phyloP scores from a whole-genome alignment of 2,113 vertebrate genomes.

The Australoheros scitulus region DNA sequence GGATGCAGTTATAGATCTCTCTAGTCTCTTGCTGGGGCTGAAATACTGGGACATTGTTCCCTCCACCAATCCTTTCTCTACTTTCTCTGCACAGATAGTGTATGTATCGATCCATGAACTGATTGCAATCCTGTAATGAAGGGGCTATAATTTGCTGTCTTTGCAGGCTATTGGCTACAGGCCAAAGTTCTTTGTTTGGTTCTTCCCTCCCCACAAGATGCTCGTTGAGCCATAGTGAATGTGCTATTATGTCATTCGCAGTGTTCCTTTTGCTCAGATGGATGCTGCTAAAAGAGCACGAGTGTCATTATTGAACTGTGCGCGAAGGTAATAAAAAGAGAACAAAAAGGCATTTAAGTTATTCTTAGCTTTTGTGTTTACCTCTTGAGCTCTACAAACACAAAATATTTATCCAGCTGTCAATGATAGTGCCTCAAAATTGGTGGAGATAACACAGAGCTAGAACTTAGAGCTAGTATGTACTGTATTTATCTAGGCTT shows the following conservation, averaged over 20 bases:
- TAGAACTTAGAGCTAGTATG: not conserved
- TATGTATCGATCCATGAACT: slow-evolving; percentile 55
- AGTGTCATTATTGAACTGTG: slow-evolving; percentile 9
- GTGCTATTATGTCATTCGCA: not conserved
- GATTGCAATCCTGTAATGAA: slow-evolving; percentile 60
- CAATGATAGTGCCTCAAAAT: not conserved
- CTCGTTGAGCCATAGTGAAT: slow-evolving; percentile 28
- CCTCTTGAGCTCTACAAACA: not conserved
- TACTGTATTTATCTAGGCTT: not conserved
- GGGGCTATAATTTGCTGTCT: slow-evolving; percentile 44
- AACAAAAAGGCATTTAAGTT: not conserved
- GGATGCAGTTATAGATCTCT: slow-evolving; percentile 15
- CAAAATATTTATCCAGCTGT: not conserved
- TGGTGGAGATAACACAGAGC: not conserved
- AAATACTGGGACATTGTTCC: slow-evolving; percentile 20
- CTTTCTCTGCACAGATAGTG: slow-evolving; percentile 21
- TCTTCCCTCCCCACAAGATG: not conserved
- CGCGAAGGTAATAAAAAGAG: not conserved
- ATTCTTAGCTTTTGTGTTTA: not conserved
- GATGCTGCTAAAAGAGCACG: not conserved
- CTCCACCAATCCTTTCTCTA: not conserved
- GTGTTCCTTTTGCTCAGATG: slow-evolving; percentile 20
- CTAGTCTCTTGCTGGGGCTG: not conserved
- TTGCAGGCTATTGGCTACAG: slow-evolving; percentile 36
- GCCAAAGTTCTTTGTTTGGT: slow-evolving; percentile 45